A percentile compares a stretch with the other conserved stretches of the same genome.
Conservation (phyloP, 2,797 vertebrate species). For the Enteromius radiatus region DNA sequence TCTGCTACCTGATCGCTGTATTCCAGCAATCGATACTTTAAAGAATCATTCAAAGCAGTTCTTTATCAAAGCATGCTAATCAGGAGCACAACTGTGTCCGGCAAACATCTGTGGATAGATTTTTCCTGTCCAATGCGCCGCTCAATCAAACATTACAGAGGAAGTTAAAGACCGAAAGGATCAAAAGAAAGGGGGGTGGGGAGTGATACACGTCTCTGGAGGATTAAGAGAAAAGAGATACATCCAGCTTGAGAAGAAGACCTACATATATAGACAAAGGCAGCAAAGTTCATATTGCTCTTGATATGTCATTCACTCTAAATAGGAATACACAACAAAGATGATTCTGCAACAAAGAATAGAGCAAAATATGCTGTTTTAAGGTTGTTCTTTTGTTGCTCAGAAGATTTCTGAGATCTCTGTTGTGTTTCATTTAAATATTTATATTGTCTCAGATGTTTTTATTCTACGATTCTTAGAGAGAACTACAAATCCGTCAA, state of each 20-base stretch:
- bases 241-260: neutral
- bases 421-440: slow-evolving; percentile 3
- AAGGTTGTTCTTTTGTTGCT: neutral
- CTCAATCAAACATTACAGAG: slow-evolving; percentile 50
- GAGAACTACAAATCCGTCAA: neutral
- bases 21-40: slow-evolving; percentile 70
- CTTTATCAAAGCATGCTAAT: slow-evolving; percentile 71
- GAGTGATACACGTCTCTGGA: slow-evolving; percentile 37
- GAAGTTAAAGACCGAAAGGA: slow-evolving; percentile 33
- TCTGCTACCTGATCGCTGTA: slow-evolving; percentile 62
- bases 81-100: slow-evolving; percentile 61
- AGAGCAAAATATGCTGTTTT: neutral
- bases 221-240: slow-evolving; percentile 42
- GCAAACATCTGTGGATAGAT: slow-evolving; percentile 51
- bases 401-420: neutral
- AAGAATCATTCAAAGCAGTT: slow-evolving; percentile 73
- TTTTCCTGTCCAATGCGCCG: slow-evolving; percentile 49
- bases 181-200: slow-evolving; percentile 38
- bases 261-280: slow-evolving; percentile 10
- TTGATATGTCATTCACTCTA: neutral
- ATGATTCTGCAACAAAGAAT: neutral
- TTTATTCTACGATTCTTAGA: neutral
- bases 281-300: neutral
- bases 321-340: neutral
- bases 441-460: slow-evolving; percentile 1